Base-by-base conservation (phyloP, 2,797 vertebrate species). In the Leptatherina wallacei region DNA sequence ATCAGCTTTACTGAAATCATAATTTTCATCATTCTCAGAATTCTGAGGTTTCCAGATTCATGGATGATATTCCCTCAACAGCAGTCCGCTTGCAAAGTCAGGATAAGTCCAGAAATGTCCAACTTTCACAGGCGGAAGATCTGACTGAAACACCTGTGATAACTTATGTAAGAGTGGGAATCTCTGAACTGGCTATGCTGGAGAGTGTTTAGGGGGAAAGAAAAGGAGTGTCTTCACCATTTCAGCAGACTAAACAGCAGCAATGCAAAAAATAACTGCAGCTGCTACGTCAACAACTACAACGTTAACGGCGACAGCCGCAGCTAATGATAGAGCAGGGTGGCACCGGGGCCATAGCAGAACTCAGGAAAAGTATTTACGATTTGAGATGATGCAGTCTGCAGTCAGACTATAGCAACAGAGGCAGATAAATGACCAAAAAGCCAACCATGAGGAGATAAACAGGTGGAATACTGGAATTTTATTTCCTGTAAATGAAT, bases 221-320 rank as follows among this genome's bases (percentile, higher is more conserved):
- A 71, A 61, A 62, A 65, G 42, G 56, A 82, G 67, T 49, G 54
- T 81, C 72, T 73, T 85, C 20, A 7, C 56, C 59, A 49, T 75
- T 61, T 72, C 61, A 42, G 62, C 68, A 90, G 83, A 89, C 88
- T 71, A 91, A 89, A 90, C 86, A 89, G 82, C 66, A 80, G 67
- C 83, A 75, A 75, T 3, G 0, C 33, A 82, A 71, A 65, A 86
- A 89, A 85, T 80, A 80, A 73, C 78, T 69, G 32, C 73, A 84
- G 68, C 79, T 74, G 78, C 61, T 78, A 69, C 42, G 10, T 77
- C 83, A 84, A 75, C 69, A 68, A 67, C 57, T 83, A 78, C 69
- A 67, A 71, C 57, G 63, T 66, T 59, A 77, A 57, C 61, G 57
- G 65, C 20, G 13, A 76, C 79, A 80, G 60, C 66, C 65, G 29